Conservation (phyloP, 2,888 invertebrate genomes). For the Polymixis flavicincta region DNA sequence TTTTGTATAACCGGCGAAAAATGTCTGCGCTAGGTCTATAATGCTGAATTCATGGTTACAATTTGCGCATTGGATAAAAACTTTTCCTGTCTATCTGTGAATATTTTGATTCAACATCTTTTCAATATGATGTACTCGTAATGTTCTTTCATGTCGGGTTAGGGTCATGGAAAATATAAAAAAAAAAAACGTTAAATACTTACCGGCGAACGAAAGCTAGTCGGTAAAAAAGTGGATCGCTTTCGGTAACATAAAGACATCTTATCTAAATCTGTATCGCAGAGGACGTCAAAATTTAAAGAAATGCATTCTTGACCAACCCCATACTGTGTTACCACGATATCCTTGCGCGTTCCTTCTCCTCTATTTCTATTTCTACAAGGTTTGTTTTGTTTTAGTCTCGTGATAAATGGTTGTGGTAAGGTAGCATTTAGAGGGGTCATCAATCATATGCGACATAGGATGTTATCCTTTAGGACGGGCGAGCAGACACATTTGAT, state of each 20-base stretch:
- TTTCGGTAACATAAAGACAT: conserved; percentile 52
- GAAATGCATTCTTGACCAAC: conserved; percentile 68
- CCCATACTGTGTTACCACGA: conserved; percentile 55
- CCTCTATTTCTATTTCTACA: not conserved
- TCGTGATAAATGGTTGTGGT: conserved; percentile 27
- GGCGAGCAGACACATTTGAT: conserved; percentile 58
- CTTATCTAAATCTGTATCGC: conserved; percentile 74
- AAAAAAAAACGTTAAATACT: conserved; percentile 17
- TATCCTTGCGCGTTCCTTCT: conserved; percentile 12
- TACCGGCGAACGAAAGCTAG: conserved; percentile 31
- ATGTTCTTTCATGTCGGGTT: conserved; percentile 11
- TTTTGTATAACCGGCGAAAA: too few species aligned
- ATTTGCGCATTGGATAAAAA: too few species aligned
- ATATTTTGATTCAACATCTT: not conserved
- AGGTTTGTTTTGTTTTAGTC: conserved; percentile 39
- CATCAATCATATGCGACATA: conserved; percentile 78
- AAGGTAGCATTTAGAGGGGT: conserved; percentile 54
- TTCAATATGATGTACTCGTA: not conserved
- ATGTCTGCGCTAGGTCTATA: too few species aligned
- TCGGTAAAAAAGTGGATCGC: conserved; percentile 52
- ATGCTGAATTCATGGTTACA: too few species aligned
- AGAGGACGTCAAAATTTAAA: conserved; percentile 72
- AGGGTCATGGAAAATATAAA: conserved; percentile 1
- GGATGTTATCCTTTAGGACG: conserved; percentile 64
- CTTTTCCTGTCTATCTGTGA: too few species aligned